These are phyloP conservation scores for Zoanthus sansibaricus DNA, from an alignment of 92 coral and sea anemone species.

Conservation along the genomic window DNA sequence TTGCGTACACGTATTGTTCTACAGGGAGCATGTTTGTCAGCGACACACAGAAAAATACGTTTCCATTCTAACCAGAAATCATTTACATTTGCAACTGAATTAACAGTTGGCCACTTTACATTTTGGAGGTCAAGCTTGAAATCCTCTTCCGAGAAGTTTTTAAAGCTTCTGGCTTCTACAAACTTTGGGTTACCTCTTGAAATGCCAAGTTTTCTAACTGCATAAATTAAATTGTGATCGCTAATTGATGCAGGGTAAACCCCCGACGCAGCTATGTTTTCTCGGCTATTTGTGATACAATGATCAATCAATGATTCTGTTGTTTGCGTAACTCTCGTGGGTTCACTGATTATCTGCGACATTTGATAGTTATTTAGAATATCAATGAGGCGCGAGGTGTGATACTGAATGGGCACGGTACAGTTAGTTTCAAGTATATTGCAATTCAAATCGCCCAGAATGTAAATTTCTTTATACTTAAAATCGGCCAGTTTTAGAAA, in stretches of 20 bases:
- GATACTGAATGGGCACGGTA: slow-evolving; percentile 10
- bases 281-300: slow-evolving; percentile 32
- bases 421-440: slow-evolving; percentile 1
- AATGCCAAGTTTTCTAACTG: slow-evolving; percentile 31
- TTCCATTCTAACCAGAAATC: background rate
- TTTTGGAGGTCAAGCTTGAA: slow-evolving; percentile 28
- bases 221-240: slow-evolving; percentile 49
- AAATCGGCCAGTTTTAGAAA: slow-evolving; percentile 48
- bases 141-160: background rate
- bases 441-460: slow-evolving; percentile 53
- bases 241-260: slow-evolving; percentile 42
- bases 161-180: slow-evolving; percentile 27
- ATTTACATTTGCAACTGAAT: too few species aligned
- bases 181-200: background rate
- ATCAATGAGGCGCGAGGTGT: slow-evolving; percentile 17
- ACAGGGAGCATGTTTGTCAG: slow-evolving; percentile 1
- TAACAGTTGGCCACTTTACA: background rate
- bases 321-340: slow-evolving; percentile 40
- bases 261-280: slow-evolving; percentile 47
- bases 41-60: background rate
- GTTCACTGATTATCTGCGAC: slow-evolving; percentile 18
- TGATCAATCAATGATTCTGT: slow-evolving; percentile 50
- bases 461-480: slow-evolving; percentile 27
- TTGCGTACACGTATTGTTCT: too few species aligned
- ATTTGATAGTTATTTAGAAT: slow-evolving; percentile 30